Percentiles rank a stretch among this genome's conserved stretches.
These are phyloP conservation scores for Apostichopus leukothele DNA, from an alignment of 53 echinoderm and acorn worm genomes.

Conservation along the genomic window DNA sequence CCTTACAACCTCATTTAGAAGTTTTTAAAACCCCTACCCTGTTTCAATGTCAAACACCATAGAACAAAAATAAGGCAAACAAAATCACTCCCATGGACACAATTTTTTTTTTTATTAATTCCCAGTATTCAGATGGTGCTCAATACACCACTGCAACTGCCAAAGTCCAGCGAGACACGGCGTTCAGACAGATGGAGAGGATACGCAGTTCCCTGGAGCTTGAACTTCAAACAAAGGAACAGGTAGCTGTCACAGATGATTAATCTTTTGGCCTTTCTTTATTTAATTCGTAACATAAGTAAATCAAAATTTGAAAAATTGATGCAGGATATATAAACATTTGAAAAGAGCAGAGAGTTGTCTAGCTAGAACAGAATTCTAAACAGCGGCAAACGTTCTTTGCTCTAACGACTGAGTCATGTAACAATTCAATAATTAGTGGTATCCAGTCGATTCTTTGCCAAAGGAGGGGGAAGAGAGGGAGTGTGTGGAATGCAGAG, in stretches of 20 bases:
- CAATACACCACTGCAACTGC: constrained; percentile 69
- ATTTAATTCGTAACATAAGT: too few relatives aligned
- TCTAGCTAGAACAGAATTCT: too few relatives aligned
- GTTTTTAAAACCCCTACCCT: neutral
- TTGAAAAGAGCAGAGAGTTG: too few relatives aligned
- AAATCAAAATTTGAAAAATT: too few relatives aligned
- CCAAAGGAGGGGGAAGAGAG: too few relatives aligned
- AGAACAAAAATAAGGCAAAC: constrained; percentile 75
- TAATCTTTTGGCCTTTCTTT: too few relatives aligned
- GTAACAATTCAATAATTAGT: too few relatives aligned
- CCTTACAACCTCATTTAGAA: neutral
- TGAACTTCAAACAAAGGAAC: constrained; percentile 74
- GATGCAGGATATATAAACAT: too few relatives aligned
- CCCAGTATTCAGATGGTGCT: constrained; percentile 19
- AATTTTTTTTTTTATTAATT: neutral
- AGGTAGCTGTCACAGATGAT: constrained; percentile 54
- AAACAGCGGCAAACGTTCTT: too few relatives aligned
- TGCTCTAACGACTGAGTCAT: too few relatives aligned
- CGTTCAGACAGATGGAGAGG: constrained; percentile 87
- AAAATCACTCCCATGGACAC: neutral
- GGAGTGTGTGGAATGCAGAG: too few relatives aligned
- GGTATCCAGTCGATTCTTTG: too few relatives aligned
- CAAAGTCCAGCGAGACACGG: constrained; percentile 95
- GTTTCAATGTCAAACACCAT: constrained; percentile 58
- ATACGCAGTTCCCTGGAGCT: constrained; percentile 61